A percentile compares a stretch with the other conserved stretches of the same genome.
These are phyloP conservation scores for Drosophila macrothrix DNA, from an alignment of 2,888 invertebrate genomes.

Conservation along the genomic window DNA sequence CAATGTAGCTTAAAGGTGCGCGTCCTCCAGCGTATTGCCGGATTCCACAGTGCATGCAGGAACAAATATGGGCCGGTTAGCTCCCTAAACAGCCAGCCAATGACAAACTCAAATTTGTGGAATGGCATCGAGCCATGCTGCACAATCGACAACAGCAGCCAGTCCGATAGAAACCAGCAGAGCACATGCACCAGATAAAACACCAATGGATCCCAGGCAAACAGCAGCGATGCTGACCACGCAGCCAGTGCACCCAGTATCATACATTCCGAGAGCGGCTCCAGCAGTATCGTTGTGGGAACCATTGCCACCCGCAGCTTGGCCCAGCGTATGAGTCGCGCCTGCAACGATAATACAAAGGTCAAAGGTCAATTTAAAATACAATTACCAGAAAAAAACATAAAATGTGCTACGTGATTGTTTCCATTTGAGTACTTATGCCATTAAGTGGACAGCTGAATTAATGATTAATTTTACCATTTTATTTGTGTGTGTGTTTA, in stretches of 20 bases:
- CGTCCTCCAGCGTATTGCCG: constrained; percentile 96
- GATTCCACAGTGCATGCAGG: constrained; percentile 93
- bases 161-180: constrained; percentile 98
- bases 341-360: constrained; percentile 86
- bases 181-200: constrained; percentile 97
- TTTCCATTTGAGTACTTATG: background rate
- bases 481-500: background rate
- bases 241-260: constrained; percentile 96
- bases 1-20: constrained; percentile 95
- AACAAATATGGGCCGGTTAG: constrained; percentile 95
- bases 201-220: constrained; percentile 94
- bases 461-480: background rate
- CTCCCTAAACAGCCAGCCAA: constrained; percentile 98
- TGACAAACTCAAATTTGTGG: constrained; percentile 96
- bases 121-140: constrained; percentile 97
- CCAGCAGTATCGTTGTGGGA: constrained; percentile 94
- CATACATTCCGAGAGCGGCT: constrained; percentile 98
- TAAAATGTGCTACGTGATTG: background rate
- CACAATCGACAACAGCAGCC: constrained; percentile 94
- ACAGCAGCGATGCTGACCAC: constrained; percentile 93
- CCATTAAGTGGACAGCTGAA: background rate
- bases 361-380: background rate
- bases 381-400: too few relatives aligned
- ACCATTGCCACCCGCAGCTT: constrained; percentile 98
- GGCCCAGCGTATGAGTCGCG: constrained; percentile 95